These are phyloP conservation scores for Pomacea maculata DNA, from an alignment of 1,140 invertebrate genomes.

Conservation along the genomic window DNA sequence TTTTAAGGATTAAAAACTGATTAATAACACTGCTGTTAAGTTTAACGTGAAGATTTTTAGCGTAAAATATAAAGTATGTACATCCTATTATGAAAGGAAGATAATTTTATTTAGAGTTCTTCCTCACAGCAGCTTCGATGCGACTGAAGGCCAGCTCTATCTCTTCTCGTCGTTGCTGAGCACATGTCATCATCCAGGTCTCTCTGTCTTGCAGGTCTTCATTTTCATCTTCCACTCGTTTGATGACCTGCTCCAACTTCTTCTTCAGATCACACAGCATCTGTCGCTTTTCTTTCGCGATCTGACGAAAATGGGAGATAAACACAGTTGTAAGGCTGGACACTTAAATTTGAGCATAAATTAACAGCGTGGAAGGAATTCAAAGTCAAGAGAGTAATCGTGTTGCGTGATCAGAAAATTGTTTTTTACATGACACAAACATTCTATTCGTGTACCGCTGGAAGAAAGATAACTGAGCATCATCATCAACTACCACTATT, in stretches of 20 bases:
- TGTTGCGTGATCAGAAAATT: no score
- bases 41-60: no score
- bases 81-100: no score
- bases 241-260: constrained; percentile 9
- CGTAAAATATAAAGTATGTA: no score
- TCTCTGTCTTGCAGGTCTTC: constrained; percentile 13
- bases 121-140: constrained; percentile 16
- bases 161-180: background rate
- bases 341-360: background rate
- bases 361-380: constrained; percentile 1
- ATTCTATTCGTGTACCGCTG: no score
- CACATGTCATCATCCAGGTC: constrained; percentile 9
- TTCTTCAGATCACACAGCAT: constrained; percentile 12
- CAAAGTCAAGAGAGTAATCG: background rate
- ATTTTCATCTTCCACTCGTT: constrained; percentile 15
- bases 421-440: no score
- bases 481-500: no score
- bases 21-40: no score
- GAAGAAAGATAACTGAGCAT: no score
- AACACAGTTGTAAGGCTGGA: background rate
- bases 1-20: no score
- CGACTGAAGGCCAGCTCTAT: constrained; percentile 19
- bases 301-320: background rate
- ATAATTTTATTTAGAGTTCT: no score
- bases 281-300: constrained; percentile 5